Evolutionary conservation across 2,113 vertebrate species (phyloP).

Genomic region (Microtus richardsoni): DNA sequence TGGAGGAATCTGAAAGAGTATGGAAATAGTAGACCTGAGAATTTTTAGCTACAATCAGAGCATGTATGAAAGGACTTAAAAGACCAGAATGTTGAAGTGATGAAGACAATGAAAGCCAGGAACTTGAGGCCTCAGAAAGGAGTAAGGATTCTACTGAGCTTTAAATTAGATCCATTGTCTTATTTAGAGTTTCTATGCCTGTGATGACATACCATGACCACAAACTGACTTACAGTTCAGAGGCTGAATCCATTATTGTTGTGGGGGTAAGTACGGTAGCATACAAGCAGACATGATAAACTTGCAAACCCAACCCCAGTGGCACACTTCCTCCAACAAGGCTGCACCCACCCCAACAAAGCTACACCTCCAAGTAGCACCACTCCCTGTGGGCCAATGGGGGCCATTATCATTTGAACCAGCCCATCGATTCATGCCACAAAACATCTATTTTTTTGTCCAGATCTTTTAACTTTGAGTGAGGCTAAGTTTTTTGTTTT

Average conservation of each 20-base stretch:
- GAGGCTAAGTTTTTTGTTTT: background rate
- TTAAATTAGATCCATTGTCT: background rate
- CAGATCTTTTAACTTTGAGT: background rate
- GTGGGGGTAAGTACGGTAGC: background rate
- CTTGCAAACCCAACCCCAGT: background rate
- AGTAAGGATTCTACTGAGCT: background rate
- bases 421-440: background rate
- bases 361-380: too few relatives aligned
- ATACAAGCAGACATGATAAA: background rate
- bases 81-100: background rate
- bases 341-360: background rate
- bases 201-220: background rate
- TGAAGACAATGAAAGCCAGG: background rate
- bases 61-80: background rate
- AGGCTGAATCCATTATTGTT: background rate
- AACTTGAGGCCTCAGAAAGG: too few relatives aligned
- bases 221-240: background rate
- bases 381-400: too few relatives aligned
- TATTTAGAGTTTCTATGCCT: background rate
- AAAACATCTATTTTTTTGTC: background rate
- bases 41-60: too few relatives aligned
- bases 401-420: background rate
- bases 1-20: background rate
- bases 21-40: background rate
- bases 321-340: background rate